Evolutionary conservation across 2,888 invertebrate species (phyloP), one percentile per base, ranked within the genome.

Genomic region (Rotaria sp.): DNA sequence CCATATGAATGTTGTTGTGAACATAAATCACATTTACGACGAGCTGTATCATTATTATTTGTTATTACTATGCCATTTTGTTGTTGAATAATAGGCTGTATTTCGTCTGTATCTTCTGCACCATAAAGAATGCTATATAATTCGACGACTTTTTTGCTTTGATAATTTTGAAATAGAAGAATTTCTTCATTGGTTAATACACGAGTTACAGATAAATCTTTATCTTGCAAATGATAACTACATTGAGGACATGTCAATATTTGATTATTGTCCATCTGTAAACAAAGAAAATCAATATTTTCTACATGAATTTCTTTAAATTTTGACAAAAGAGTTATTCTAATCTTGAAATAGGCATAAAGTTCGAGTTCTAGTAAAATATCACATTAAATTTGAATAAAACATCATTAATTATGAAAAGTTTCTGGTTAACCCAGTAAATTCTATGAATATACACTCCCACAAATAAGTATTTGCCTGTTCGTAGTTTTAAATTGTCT

Each of bases 161-260:
- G 80, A 80, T 80, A 80, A n/a, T 41, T 80, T 45, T 80, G 80
- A 80, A 21, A 80, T 41, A 15, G 13, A 45, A 26, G 1, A 3
- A 45, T 45, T n/a, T 45, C 24, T 45, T 80, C 80, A 26, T 45
- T 15, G 2, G 80, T 45, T 1, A 67, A 67, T 26, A 45, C 26
- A n/a, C 80, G 80, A 11, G 18, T 5, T 45, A 45, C 80, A 5
- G 13, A 45, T 13, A 80, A 24, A 80, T 80, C 80, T 45, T 45
- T 80, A 80, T 80, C 80, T 80, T 80, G 80, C 45, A 80, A 80
- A 80, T 80, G 45, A 80, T 80, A 80, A n/a, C 3, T 24, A 26
- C 80, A 80, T 80, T 80, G 24, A 45, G n/a, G 35, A 45, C 80
- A 80, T 26, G 80, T 45, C 24, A 80, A 80, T 24, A 41, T 45